Evolutionary conservation across 64 coral and sea anemone species (phyloP).

Genomic region (Porites australiensis): DNA sequence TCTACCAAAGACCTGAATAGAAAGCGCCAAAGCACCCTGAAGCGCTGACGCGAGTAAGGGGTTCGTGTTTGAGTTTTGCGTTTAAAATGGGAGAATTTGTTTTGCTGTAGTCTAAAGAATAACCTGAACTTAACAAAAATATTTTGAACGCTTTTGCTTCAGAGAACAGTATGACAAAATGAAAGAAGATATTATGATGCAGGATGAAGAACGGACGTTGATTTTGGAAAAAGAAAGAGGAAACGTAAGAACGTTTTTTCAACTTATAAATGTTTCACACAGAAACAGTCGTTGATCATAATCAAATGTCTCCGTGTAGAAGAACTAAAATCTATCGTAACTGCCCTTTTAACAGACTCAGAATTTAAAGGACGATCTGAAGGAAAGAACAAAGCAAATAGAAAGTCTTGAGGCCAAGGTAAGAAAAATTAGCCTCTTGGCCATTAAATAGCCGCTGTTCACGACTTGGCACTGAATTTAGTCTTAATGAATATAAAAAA

Average conservation of each 20-base stretch:
- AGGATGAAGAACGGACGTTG: conserved; percentile 21
- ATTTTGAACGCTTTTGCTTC: background rate
- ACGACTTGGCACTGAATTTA: too few relatives aligned
- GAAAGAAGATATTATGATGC: conserved; percentile 36
- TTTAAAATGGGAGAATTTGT: too few relatives aligned
- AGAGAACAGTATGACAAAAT: conserved; percentile 51
- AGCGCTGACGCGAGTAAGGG: background rate
- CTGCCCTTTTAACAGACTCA: background rate
- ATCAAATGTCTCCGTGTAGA: background rate
- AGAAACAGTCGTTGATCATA: too few relatives aligned
- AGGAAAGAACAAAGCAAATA: conserved; percentile 16
- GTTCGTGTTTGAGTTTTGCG: too few relatives aligned
- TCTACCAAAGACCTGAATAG: background rate
- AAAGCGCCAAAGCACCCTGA: background rate
- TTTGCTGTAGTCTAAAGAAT: too few relatives aligned
- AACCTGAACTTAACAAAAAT: background rate
- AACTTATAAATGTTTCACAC: too few relatives aligned
- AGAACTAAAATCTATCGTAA: background rate
- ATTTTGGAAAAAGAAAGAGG: conserved; percentile 47
- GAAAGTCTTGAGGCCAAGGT: background rate
- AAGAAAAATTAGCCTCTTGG: background rate
- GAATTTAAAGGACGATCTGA: conserved; percentile 20
- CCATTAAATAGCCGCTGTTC: too few relatives aligned
- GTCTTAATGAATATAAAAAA: too few relatives aligned
- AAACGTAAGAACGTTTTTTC: conserved; percentile 10